Percentiles rank a stretch among this genome's conserved stretches.
Evolutionary conservation across 2,888 invertebrate genomes (phyloP).

Genomic region (Endomychus coccineus): DNA sequence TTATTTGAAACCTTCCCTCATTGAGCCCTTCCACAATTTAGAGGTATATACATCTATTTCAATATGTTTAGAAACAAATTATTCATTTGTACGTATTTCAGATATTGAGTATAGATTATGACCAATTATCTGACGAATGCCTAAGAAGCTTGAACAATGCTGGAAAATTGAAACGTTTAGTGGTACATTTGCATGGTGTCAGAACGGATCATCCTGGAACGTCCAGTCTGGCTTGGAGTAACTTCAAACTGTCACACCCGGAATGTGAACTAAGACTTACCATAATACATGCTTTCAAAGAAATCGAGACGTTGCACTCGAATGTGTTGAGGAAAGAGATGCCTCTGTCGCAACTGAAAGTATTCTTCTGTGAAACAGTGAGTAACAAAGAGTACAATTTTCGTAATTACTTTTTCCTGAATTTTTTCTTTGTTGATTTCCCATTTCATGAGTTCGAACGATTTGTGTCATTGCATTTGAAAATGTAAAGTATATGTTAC

Average conservation of each 20-base stretch:
- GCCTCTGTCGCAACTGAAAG: slow-evolving; percentile 66
- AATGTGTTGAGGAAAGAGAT: slow-evolving; percentile 59
- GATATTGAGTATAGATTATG: slow-evolving; percentile 52
- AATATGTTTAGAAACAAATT: not conserved
- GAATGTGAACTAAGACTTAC: slow-evolving; percentile 53
- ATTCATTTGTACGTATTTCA: slow-evolving; percentile 24
- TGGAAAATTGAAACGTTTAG: slow-evolving; percentile 50
- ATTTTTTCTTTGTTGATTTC: too few species aligned
- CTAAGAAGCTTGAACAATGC: slow-evolving; percentile 36
- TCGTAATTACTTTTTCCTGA: too few species aligned
- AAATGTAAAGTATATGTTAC: too few species aligned
- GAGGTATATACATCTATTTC: slow-evolving; percentile 37
- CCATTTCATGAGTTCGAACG: too few species aligned
- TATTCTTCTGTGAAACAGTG: slow-evolving; percentile 64
- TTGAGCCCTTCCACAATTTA: slow-evolving; percentile 53
- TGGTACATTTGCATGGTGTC: slow-evolving; percentile 64
- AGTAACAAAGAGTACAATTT: slow-evolving; percentile 26
- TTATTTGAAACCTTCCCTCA: slow-evolving; percentile 49
- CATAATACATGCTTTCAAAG: slow-evolving; percentile 62
- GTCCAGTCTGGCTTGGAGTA: slow-evolving; percentile 56
- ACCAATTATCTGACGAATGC: slow-evolving; percentile 47
- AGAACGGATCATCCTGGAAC: slow-evolving; percentile 56
- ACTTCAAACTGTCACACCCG: slow-evolving; percentile 49
- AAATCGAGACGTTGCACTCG: slow-evolving; percentile 53
- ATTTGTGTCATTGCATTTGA: too few species aligned